phyloP scores from a whole-genome alignment of 2,113 vertebrate species.

The Budorcas taxicolor region DNA sequence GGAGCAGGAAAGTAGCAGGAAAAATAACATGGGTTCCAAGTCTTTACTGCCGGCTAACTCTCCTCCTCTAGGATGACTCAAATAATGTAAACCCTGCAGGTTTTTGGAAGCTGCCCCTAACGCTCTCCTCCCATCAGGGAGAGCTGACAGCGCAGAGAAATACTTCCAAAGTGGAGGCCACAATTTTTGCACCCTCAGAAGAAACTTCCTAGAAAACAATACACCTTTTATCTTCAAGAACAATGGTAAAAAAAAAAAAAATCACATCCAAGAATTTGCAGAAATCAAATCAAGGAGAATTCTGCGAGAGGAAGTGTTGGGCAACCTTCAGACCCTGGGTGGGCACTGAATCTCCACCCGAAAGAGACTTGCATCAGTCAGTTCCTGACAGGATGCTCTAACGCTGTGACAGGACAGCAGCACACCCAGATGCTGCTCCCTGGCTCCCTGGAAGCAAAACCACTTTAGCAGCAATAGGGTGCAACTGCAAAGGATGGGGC shows the following conservation, averaged over 20 bases:
- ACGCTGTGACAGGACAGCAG: neutral
- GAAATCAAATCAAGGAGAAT: slow-evolving; percentile 48
- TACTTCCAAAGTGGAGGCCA: slow-evolving; percentile 22
- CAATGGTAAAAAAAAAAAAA: neutral
- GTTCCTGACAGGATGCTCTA: neutral
- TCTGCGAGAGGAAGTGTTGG: slow-evolving; percentile 6
- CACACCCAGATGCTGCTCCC: neutral
- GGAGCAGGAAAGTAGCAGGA: neutral
- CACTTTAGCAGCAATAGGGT: neutral
- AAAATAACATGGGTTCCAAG: slow-evolving; percentile 20
- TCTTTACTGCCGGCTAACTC: neutral
- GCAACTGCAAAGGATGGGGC: neutral
- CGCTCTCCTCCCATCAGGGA: neutral
- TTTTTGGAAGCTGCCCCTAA: neutral
- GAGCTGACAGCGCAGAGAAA: slow-evolving; percentile 27
- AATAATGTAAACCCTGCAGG: neutral
- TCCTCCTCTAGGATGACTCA: slow-evolving; percentile 12
- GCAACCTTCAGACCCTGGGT: neutral
- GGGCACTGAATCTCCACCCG: neutral
- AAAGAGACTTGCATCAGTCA: neutral
- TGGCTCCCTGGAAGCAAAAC: neutral
- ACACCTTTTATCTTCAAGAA: slow-evolving; percentile 59
- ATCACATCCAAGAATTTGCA: slow-evolving; percentile 46
- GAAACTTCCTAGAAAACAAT: slow-evolving; percentile 73
- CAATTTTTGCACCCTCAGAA: slow-evolving; percentile 47